These are phyloP conservation scores for Julus scandinavius DNA, from an alignment of 2,888 invertebrate genomes.

Conservation along the genomic window DNA sequence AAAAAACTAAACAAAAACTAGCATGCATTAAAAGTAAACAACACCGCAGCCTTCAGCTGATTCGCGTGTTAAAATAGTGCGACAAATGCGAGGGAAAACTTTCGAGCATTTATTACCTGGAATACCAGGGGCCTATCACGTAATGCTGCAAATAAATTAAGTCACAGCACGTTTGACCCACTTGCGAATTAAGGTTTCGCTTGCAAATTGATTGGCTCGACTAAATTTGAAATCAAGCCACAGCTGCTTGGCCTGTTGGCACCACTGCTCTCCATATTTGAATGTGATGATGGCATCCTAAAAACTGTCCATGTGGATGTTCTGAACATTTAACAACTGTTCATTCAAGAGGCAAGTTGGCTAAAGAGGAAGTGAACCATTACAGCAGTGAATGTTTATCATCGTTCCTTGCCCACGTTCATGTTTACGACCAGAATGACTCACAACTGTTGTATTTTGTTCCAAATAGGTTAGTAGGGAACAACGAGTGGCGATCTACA, in stretches of 20 bases:
- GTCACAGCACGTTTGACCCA: slow-evolving; percentile 29
- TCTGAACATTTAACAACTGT: not conserved
- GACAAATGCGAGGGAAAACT: not conserved
- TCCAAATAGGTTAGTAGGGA: slow-evolving; percentile 23
- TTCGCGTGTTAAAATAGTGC: not conserved
- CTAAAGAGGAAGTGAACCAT: slow-evolving; percentile 39
- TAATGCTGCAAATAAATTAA: not conserved
- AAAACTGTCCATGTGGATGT: not conserved
- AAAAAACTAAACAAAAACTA: no score
- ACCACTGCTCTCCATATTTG: not conserved
- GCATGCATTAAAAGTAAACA: not conserved
- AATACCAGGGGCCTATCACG: slow-evolving; percentile 25
- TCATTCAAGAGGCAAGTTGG: not conserved
- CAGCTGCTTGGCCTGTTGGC: not conserved
- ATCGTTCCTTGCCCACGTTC: not conserved
- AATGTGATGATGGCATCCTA: not conserved
- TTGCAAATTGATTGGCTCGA: not conserved
- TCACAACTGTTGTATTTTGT: not conserved
- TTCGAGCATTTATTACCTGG: slow-evolving; percentile 8
- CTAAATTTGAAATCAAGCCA: not conserved
- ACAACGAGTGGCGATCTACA: not conserved
- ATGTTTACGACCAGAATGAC: slow-evolving; percentile 24
- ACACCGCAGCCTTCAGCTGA: not conserved
- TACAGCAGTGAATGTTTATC: slow-evolving; percentile 15
- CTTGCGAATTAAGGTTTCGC: not conserved